phyloP scores from a whole-genome alignment of 2,888 invertebrate species.

The Drosophila mulleri region DNA sequence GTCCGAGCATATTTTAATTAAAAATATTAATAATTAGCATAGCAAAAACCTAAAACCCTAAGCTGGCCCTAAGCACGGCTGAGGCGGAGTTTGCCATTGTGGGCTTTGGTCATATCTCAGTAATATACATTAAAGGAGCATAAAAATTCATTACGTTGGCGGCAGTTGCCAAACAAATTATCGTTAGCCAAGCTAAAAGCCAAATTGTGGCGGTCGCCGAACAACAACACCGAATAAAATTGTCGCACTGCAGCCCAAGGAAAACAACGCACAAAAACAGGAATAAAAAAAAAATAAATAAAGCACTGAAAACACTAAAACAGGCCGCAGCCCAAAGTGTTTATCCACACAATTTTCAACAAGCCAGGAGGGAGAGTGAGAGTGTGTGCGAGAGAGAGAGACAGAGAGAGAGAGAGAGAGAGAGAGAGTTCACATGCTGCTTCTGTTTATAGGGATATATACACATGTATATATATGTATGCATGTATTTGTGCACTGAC shows the following conservation, averaged over 20 bases:
- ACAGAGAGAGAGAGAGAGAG: background rate
- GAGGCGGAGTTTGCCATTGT: conserved; percentile 7
- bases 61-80: background rate
- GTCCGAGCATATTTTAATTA: conserved; percentile 71
- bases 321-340: conserved; percentile 43
- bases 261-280: conserved; percentile 23
- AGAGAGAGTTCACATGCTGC: conserved; percentile 26
- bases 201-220: conserved; percentile 54
- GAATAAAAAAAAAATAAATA: conserved; percentile 20
- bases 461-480: too few species aligned
- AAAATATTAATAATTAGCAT: conserved; percentile 72
- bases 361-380: conserved; percentile 1
- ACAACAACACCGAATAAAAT: conserved; percentile 43
- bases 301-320: conserved; percentile 39
- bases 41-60: conserved; percentile 23
- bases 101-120: conserved; percentile 63
- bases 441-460: conserved; percentile 18
- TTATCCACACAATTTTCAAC: conserved; percentile 49
- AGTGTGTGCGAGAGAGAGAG: background rate
- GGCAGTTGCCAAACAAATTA: conserved; percentile 79
- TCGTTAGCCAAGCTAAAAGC: conserved; percentile 77
- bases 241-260: conserved; percentile 60
- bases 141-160: conserved; percentile 78
- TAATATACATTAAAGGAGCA: conserved; percentile 73
- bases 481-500: too few species aligned